These are phyloP conservation scores for Galemys pyrenaicus DNA, from an alignment of 2,113 vertebrate genomes.

Conservation along the genomic window DNA sequence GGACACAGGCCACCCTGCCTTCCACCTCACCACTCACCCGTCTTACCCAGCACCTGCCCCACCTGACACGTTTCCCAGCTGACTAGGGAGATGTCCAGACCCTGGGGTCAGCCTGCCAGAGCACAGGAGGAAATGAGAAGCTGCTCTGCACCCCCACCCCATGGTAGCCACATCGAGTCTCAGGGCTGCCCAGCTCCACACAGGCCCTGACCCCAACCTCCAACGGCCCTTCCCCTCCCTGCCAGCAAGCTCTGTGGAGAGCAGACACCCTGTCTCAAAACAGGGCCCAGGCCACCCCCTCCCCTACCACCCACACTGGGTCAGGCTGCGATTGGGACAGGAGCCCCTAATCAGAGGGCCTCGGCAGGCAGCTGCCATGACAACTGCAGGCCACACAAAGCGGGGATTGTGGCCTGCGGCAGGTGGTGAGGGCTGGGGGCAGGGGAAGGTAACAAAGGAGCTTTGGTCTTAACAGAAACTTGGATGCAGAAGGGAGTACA, in stretches of 20 bases:
- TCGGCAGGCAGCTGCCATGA: conserved; percentile 30
- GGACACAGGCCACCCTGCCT: too few relatives aligned
- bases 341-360: neutral
- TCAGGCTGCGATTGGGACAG: neutral
- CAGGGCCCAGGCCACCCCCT: neutral
- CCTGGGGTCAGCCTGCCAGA: neutral
- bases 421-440: neutral
- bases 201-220: neutral
- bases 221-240: too few relatives aligned
- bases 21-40: rapidly evolving
- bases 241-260: neutral
- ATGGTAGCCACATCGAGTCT: neutral
- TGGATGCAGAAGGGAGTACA: too few relatives aligned
- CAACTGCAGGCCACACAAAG: conserved; percentile 22
- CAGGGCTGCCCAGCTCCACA: neutral
- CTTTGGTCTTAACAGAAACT: neutral
- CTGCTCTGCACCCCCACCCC: too few relatives aligned
- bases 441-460: conserved; percentile 17
- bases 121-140: too few relatives aligned
- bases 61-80: neutral
- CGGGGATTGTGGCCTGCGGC: neutral
- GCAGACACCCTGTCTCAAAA: neutral
- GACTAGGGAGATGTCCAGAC: neutral
- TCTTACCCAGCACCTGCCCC: neutral
- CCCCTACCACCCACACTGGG: neutral